Base-by-base conservation (phyloP, 2,113 vertebrate genomes). In the Megaceryle torquata region DNA sequence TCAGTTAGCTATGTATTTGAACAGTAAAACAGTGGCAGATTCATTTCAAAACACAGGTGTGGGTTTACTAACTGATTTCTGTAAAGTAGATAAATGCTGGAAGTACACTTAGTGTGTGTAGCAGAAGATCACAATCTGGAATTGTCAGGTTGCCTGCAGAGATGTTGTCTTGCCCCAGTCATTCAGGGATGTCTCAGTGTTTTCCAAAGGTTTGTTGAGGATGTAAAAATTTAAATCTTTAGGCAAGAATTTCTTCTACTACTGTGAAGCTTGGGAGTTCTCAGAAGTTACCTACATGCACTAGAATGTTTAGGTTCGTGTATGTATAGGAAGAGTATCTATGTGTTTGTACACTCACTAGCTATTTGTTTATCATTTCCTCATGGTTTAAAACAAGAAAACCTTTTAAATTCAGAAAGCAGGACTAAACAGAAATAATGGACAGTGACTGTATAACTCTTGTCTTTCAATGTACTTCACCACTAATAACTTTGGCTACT, bases 1-100 rank as follows among this genome's bases (percentile, higher is more conserved):
- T 80, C 75, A 60, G 26, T 88, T 50, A 20, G 19, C 7, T 86
- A 2, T 9, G 0, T 80, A 20, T 74, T 88, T 90, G 76, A 82
- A 39, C 5, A 25, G 44, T 71, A 61, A 94, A 97, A 97, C 96
- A 97, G 96, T 97, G 96, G 96, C 95, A 97, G 96, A 97, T 97
- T 94, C 96, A 65, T 93, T 95, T 61, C 86, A 90, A 93, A 94
- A 88, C 65, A 88, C 56, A 97, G 96, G 96, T 97, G 95, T 96
- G 96, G 96, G 95, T 95, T 95, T 97, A 97, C 96, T 97, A 96
- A 97, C 96, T 86, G 82, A 43, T 88, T 64, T 53, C 57, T 91
- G 60, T 90, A 14, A 86, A 86, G 61, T 44, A 44, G 24, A 53
- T 80, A 68, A 37, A 82, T 64, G 35, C n/a, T 83, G 59, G 63